phyloP scores from a whole-genome alignment of 2,888 invertebrate species.

The Xanthorhoe spadicearia region DNA sequence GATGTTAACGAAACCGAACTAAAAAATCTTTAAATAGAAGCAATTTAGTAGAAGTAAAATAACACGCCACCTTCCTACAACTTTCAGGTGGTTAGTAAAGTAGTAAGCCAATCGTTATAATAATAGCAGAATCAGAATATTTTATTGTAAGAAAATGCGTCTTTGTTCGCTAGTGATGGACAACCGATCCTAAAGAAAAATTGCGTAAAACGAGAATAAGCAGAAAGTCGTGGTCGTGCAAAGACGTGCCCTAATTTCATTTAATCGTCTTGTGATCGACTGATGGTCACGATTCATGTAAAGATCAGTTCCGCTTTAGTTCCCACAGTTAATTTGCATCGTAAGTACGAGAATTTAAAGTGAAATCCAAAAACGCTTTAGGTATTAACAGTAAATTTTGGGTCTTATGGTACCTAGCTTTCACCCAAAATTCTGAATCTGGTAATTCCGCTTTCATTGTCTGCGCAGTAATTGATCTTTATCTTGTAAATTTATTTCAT shows the following conservation, averaged over 20 bases:
- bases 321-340: conserved; percentile 29
- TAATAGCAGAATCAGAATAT: neutral
- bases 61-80: too few relatives aligned
- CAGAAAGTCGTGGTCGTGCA: conserved; percentile 57
- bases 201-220: conserved; percentile 50
- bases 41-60: neutral
- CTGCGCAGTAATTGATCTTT: conserved; percentile 35
- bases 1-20: neutral
- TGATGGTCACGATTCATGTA: conserved; percentile 58
- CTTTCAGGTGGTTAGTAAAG: too few relatives aligned
- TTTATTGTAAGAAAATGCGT: neutral
- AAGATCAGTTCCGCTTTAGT: conserved; percentile 22
- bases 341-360: neutral
- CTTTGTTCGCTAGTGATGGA: conserved; percentile 1
- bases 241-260: conserved; percentile 53
- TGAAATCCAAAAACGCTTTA: neutral
- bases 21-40: conserved; percentile 6
- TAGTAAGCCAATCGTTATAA: neutral
- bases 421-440: conserved; percentile 7
- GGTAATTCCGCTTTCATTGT: conserved; percentile 35
- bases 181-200: conserved; percentile 6
- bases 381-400: neutral
- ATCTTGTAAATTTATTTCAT: conserved; percentile 25
- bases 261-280: conserved; percentile 54
- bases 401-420: conserved; percentile 3